Percentiles rank a stretch among this genome's conserved stretches.
These are phyloP conservation scores for Tetanocera ferruginea DNA, from an alignment of 2,888 invertebrate genomes.

Conservation along the genomic window DNA sequence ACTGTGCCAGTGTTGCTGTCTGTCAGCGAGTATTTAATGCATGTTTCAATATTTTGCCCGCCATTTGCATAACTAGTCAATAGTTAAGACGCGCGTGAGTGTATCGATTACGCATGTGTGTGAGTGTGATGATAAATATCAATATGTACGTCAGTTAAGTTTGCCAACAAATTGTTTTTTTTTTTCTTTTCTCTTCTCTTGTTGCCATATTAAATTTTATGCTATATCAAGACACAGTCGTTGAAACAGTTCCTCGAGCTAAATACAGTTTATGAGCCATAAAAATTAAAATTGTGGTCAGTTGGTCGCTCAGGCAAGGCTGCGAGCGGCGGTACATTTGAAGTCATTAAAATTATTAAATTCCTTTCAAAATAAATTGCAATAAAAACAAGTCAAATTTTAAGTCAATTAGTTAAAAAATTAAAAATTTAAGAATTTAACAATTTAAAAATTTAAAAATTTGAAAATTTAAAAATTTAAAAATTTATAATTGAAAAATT, in stretches of 20 bases:
- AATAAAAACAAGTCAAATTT: too few species aligned
- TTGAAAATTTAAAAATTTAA: too few species aligned
- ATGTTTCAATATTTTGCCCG: neutral
- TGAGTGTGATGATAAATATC: neutral
- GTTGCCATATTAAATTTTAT: neutral
- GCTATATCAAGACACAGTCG: neutral
- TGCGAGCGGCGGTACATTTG: neutral
- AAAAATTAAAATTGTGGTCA: neutral
- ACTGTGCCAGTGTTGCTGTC: neutral
- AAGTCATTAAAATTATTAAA: too few species aligned
- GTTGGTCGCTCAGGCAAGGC: neutral
- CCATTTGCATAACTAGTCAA: constrained; percentile 38
- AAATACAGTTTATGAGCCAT: neutral
- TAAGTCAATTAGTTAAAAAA: too few species aligned
- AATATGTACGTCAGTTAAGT: neutral
- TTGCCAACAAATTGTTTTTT: neutral
- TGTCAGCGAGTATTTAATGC: neutral
- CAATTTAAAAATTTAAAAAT: too few species aligned
- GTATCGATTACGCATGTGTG: neutral
- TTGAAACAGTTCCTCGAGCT: neutral
- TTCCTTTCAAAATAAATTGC: too few species aligned
- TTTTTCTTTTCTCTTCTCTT: neutral
- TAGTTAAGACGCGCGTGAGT: neutral
- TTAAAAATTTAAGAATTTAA: too few species aligned
- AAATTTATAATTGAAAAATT: too few species aligned